Percentiles rank a stretch among this genome's conserved stretches.
These are phyloP conservation scores for Notothenia rossii DNA, from an alignment of 2,113 vertebrate genomes.

Conservation along the genomic window DNA sequence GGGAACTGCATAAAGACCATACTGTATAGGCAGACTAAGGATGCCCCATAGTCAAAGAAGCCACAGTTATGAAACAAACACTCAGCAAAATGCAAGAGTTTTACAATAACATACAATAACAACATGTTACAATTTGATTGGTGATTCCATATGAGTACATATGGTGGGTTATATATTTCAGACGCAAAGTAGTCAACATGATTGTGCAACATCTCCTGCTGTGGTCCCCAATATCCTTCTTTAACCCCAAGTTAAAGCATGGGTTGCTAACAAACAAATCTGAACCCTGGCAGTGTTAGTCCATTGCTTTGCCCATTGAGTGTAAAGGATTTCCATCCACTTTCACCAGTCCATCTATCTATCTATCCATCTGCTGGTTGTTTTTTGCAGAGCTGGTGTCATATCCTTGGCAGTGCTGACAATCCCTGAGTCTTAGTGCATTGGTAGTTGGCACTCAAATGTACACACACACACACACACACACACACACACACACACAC, in stretches of 20 bases:
- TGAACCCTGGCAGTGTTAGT: constrained; percentile 2
- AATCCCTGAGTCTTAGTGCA: constrained; percentile 33
- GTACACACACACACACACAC: constrained; percentile 10
- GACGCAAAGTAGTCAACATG: neutral
- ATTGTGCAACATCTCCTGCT: neutral
- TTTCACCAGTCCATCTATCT: constrained; percentile 29
- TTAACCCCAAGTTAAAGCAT: neutral
- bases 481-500: constrained; percentile 8
- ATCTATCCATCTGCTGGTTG: constrained; percentile 38
- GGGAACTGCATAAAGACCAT: too few relatives aligned
- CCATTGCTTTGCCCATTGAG: neutral
- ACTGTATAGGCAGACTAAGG: too few relatives aligned
- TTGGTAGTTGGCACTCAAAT: constrained; percentile 33
- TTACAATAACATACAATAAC: neutral
- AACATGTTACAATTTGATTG: neutral
- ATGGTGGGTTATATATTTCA: too few relatives aligned
- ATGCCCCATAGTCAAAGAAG: neutral
- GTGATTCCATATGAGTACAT: neutral
- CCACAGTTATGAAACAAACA: neutral
- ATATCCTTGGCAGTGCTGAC: constrained; percentile 55
- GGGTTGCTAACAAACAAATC: constrained; percentile 24
- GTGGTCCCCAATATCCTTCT: neutral
- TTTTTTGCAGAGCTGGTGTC: constrained; percentile 57
- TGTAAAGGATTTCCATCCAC: constrained; percentile 34
- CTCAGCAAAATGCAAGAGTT: neutral